Conservation (phyloP, 2,888 invertebrate species). For the Aleiodes alternator region DNA sequence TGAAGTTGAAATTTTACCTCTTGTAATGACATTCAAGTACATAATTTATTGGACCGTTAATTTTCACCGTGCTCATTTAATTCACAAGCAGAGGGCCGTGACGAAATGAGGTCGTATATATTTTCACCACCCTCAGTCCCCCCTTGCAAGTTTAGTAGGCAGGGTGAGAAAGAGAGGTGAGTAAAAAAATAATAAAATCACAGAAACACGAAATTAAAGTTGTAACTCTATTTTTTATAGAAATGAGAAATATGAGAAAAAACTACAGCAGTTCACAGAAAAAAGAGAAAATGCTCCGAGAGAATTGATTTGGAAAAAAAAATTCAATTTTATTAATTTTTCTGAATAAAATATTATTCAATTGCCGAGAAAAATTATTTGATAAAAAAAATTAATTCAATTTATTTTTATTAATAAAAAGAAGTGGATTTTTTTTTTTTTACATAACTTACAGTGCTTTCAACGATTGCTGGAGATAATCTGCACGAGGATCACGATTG, state of each 20-base stretch:
- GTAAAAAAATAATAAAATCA: slow-evolving; percentile 20
- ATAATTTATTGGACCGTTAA: slow-evolving; percentile 43
- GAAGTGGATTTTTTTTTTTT: not conserved
- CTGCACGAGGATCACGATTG: slow-evolving; percentile 76
- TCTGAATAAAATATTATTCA: too few relatives aligned
- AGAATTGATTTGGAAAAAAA: too few relatives aligned
- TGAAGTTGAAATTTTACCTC: slow-evolving; percentile 21
- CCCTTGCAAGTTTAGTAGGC: not conserved
- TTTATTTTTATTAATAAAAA: too few relatives aligned
- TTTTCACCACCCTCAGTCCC: not conserved
- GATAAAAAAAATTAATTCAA: too few relatives aligned
- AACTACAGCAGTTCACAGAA: not conserved
- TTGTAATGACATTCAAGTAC: slow-evolving; percentile 21
- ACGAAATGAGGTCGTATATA: slow-evolving; percentile 36
- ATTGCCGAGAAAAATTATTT: too few relatives aligned
- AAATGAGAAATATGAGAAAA: too few relatives aligned
- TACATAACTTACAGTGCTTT: slow-evolving; percentile 77
- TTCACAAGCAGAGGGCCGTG: slow-evolving; percentile 37
- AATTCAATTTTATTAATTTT: too few relatives aligned
- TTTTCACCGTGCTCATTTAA: slow-evolving; percentile 26
- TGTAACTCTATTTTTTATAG: slow-evolving; percentile 1
- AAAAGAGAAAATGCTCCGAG: not conserved
- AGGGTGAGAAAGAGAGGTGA: not conserved
- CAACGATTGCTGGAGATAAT: slow-evolving; percentile 70
- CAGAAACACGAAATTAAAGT: slow-evolving; percentile 21